Evolutionary conservation across 2,888 invertebrate species (phyloP).

Genomic region (Epistrophe eligans): DNA sequence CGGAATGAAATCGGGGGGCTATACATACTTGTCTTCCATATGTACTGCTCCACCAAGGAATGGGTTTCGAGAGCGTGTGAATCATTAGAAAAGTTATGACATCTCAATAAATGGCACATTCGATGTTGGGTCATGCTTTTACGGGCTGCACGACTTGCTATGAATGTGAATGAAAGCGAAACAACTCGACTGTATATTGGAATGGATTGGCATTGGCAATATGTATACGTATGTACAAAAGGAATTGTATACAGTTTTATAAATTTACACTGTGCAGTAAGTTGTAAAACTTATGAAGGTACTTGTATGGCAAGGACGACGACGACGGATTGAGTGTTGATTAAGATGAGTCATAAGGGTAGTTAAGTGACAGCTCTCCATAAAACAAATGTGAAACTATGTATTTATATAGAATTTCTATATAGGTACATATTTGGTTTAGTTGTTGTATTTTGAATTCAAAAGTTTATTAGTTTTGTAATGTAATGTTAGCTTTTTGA

Average conservation of each 20-base stretch:
- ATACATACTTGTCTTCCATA: constrained; percentile 26
- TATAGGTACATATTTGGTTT: neutral
- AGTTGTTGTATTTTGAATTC: constrained; percentile 17
- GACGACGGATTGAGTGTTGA: constrained; percentile 65
- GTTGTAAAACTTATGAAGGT: constrained; percentile 55
- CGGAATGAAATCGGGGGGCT: constrained; percentile 11
- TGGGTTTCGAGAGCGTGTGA: constrained; percentile 73
- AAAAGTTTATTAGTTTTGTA: constrained; percentile 51
- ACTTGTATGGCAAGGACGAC: constrained; percentile 49
- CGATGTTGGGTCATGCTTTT: constrained; percentile 71
- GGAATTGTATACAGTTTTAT: constrained; percentile 39
- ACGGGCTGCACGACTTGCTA: constrained; percentile 32
- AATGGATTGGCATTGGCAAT: constrained; percentile 37
- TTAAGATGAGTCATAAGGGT: constrained; percentile 74
- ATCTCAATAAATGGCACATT: constrained; percentile 76
- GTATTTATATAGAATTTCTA: neutral
- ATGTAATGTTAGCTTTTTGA: constrained; percentile 39
- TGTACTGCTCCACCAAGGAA: constrained; percentile 30
- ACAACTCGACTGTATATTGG: constrained; percentile 8
- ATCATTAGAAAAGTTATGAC: constrained; percentile 76
- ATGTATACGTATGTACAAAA: constrained; percentile 16
- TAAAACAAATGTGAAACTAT: neutral
- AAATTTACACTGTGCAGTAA: constrained; percentile 53
- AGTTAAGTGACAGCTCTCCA: constrained; percentile 61
- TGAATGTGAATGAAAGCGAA: constrained; percentile 32